phyloP scores from a whole-genome alignment of 2,113 vertebrate genomes.

The Mesoclemmys tuberculata region DNA sequence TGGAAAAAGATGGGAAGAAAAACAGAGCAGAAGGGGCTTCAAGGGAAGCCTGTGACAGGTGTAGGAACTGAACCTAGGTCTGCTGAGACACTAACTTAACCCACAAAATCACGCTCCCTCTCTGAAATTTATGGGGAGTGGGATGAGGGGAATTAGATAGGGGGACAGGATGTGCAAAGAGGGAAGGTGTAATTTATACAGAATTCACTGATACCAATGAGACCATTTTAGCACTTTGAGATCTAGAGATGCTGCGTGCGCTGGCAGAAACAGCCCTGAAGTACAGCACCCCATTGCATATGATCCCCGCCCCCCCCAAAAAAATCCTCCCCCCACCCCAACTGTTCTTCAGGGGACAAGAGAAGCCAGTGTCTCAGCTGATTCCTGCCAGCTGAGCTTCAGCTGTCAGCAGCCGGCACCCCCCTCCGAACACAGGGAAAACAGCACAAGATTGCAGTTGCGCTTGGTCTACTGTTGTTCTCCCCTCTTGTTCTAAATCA shows the following conservation, averaged over 20 bases:
- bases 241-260: neutral
- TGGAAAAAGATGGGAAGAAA: neutral
- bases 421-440: conserved; percentile 7
- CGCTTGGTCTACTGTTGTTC: conserved; percentile 51
- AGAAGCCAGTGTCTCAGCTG: neutral
- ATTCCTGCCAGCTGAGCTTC: neutral
- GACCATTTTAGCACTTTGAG: neutral
- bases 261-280: neutral
- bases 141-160: fast-evolving
- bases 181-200: neutral
- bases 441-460: conserved; percentile 10
- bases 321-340: neutral
- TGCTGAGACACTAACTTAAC: neutral
- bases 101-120: neutral
- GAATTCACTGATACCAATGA: neutral
- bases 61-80: neutral
- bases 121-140: neutral
- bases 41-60: neutral
- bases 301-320: neutral
- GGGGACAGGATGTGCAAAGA: neutral
- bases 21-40: neutral
- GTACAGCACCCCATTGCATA: neutral
- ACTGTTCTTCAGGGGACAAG: neutral
- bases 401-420: conserved; percentile 19
- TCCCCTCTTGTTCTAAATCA: conserved; percentile 80